Base-by-base conservation (phyloP, 92 coral and sea anemone genomes). In the Muricea muricata region DNA sequence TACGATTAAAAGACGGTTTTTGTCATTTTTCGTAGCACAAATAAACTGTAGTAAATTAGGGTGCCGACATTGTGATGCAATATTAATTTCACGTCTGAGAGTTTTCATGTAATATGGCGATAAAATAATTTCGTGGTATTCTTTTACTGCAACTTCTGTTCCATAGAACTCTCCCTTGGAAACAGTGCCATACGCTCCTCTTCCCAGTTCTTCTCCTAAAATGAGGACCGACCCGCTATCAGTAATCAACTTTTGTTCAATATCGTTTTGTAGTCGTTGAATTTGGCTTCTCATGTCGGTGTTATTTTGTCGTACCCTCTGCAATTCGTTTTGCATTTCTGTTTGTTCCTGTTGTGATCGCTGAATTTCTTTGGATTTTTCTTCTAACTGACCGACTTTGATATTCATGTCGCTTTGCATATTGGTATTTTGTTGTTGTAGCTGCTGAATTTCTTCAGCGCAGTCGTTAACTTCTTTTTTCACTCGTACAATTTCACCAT, bases 311-410 rank as follows among this genome's bases (percentile, higher is more conserved):
- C 18, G 24, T 17, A 52, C 5, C 18, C 20, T 18, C 6, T 17
- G 60, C 70, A 48, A 84, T 58, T 90, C 97, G 24, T 75, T 80
- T 34, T 85, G 1, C 1, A 18, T 18, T 15, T 18, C 21, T 1
- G 21, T 2, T 1, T 0, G 2, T 18, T 52, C 24, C 20, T 17
- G 20, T 10, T 18, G 60, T 2, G 20, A 25, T 17, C 20, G 20
- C 26, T 52, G 60, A 52, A 9, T 52, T 13, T 18, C 23, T 7
- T 52, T 18, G 21, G 4, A 4, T 25, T 0, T 9, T 2, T 52
- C 1, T 6, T 10, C 1, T 6, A 4, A 4, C 3, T 52, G 24
- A 1, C 20, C 6, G 7, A 23, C 24, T 4, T 17, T 23, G 4
- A 4, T 23, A 23, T 52, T 23, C 18, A 52, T 52, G 15, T 52